Evolutionary conservation across 2,113 vertebrate species (phyloP).

Genomic region (Hucho hucho): DNA sequence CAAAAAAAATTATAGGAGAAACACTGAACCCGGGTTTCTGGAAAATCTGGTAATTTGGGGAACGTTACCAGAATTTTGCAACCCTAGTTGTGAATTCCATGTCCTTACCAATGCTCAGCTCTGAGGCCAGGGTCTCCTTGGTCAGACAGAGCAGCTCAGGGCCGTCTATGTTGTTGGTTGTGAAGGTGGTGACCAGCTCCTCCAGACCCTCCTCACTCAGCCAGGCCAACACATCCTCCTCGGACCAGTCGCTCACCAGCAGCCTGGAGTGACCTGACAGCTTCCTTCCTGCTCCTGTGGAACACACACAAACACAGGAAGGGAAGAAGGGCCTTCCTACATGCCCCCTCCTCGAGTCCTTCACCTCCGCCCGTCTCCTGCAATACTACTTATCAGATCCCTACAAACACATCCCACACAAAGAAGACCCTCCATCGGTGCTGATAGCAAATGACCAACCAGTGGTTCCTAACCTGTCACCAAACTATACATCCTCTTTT

Average conservation of each 20-base stretch:
- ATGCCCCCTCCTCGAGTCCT: slow-evolving; percentile 3
- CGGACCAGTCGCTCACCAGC: slow-evolving; percentile 83
- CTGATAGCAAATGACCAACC: slow-evolving; percentile 22
- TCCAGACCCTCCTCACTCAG: slow-evolving; percentile 74
- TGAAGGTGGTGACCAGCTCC: slow-evolving; percentile 76
- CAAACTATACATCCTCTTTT: background rate
- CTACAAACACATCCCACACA: slow-evolving; percentile 41
- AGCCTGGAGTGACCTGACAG: slow-evolving; percentile 49
- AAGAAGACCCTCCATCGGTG: slow-evolving; percentile 14
- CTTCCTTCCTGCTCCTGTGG: slow-evolving; percentile 60
- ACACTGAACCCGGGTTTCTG: no score
- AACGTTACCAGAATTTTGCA: no score
- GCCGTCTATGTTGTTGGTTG: slow-evolving; percentile 84
- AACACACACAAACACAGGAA: slow-evolving; percentile 53
- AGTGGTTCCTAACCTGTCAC: slow-evolving; percentile 1
- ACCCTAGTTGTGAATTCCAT: no score
- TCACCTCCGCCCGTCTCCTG: slow-evolving; percentile 9
- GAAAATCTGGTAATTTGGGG: no score
- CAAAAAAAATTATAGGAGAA: no score
- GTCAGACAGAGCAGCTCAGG: slow-evolving; percentile 79
- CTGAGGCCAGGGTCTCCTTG: slow-evolving; percentile 76
- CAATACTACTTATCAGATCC: slow-evolving; percentile 29
- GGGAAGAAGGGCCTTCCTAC: slow-evolving; percentile 42
- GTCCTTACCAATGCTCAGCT: slow-evolving; percentile 58
- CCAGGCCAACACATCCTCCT: slow-evolving; percentile 83